Evolutionary conservation across 2,113 vertebrate genomes (phyloP).

Genomic region (Corythornis cristatus): DNA sequence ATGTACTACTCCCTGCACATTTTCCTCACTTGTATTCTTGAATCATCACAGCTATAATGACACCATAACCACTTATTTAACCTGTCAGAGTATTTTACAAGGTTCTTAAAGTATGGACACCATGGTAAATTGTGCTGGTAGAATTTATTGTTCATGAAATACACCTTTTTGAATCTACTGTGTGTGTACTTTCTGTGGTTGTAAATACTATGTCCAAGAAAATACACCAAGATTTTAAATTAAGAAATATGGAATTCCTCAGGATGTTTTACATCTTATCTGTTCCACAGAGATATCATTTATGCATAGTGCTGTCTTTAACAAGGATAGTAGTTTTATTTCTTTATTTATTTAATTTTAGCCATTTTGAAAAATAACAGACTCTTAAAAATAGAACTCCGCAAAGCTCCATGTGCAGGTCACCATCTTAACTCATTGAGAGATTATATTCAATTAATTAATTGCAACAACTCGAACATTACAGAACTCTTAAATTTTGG

Average conservation of each 20-base stretch:
- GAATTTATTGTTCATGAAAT: slow-evolving; percentile 8
- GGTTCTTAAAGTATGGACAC: not conserved
- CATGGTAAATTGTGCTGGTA: not conserved
- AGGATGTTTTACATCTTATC: not conserved
- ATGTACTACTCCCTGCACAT: not conserved
- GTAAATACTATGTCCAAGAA: not conserved
- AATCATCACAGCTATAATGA: not conserved
- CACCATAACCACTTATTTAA: not conserved
- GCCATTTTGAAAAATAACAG: not conserved
- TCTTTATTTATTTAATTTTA: not conserved
- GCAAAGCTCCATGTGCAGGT: not conserved
- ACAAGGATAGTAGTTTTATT: not conserved
- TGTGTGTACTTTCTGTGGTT: not conserved
- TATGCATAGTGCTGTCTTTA: not conserved
- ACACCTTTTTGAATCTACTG: not conserved
- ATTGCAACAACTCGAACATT: not conserved
- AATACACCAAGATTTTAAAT: not conserved
- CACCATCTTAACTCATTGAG: not conserved
- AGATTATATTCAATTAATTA: not conserved
- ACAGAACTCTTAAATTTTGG: not conserved
- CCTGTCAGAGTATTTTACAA: not conserved
- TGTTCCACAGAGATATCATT: not conserved
- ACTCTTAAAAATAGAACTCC: not conserved
- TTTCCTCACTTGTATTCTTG: not conserved
- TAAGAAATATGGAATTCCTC: not conserved